Evolutionary conservation across 64 coral and sea anemone species (phyloP), one percentile per base, ranked within the genome.

Genomic region (Catalaphyllia jardinei): DNA sequence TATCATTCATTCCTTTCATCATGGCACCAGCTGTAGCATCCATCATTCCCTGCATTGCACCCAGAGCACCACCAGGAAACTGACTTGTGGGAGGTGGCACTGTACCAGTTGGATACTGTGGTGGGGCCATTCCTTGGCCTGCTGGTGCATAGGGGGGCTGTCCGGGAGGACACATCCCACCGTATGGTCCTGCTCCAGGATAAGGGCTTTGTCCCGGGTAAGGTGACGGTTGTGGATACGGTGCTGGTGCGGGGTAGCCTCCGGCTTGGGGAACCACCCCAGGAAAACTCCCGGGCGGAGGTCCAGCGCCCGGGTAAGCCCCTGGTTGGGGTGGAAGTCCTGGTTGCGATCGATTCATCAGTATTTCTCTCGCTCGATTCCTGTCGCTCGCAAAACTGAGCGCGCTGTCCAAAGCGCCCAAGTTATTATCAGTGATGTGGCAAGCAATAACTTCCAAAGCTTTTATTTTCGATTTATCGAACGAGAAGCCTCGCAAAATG

Each of bases 401-500:
- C 14, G 42, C 93, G 30, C 76, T 72, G 10, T 94, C 82, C 18
- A 94, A 86, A 18, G 73, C 93, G 4, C 14, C n/a, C n/a, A 76
- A 77, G 65, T 76, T 79, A 10, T 82, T 76, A 50, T 94, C 93
- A 19, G 78, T 89, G 52, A 94, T 90, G 22, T 50, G 65, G 33
- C 31, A 18, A 14, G 87, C 79, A n/a, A 94, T 86, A 0, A 59
- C 15, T 80, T 94, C 82, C 30, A 94, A 50, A 1, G 86, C 93
- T 51, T 79, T 83, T 2, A 84, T 79, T 84, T 90, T 94, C 11
- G 57, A 33, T 28, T 86, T 72, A 42, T 94, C 88, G 46, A 94
- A 94, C 10, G 75, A 76, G 78, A 94, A 94, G 27, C 57, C 59
- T 31, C 67, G 59, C 59, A 94, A 15, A 50, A 94, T 81, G 4